Percentiles rank a stretch among this genome's conserved stretches.
phyloP scores from a whole-genome alignment of 2,888 invertebrate species.

The Cyclophora punctaria region DNA sequence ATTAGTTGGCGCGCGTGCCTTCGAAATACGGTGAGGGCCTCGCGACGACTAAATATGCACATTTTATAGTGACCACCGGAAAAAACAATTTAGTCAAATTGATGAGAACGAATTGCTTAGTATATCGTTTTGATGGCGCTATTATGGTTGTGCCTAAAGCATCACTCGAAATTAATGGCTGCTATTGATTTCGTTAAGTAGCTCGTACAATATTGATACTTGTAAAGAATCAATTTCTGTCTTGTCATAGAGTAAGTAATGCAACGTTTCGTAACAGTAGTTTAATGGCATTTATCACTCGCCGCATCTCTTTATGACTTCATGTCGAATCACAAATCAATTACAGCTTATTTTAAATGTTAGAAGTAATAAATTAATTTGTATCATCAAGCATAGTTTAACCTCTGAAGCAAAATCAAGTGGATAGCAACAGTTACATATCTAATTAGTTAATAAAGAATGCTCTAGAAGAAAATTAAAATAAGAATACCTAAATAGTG shows the following conservation, averaged over 20 bases:
- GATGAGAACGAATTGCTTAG: constrained; percentile 8
- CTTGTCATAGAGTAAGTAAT: neutral
- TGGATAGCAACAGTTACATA: too few relatives aligned
- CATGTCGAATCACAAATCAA: constrained; percentile 38
- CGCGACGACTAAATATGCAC: constrained; percentile 25
- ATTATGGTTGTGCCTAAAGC: neutral
- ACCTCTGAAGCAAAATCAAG: too few relatives aligned
- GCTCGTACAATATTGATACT: too few relatives aligned
- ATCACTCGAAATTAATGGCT: neutral
- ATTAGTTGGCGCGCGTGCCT: constrained; percentile 32
- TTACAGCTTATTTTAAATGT: constrained; percentile 12
- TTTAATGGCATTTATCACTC: constrained; percentile 42
- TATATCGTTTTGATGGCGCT: neutral
- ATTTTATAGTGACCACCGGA: constrained; percentile 28
- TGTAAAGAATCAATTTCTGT: neutral
- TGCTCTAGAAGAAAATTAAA: neutral
- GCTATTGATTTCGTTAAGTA: too few relatives aligned
- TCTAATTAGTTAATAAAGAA: too few relatives aligned
- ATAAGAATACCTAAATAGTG: neutral
- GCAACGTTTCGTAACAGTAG: constrained; percentile 40
- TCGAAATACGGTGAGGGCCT: constrained; percentile 19
- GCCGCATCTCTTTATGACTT: constrained; percentile 16
- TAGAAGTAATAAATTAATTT: neutral
- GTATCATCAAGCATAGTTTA: neutral
- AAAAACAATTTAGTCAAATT: constrained; percentile 26